Conservation (phyloP, 1,140 invertebrate species). For the Ladona fulva region DNA sequence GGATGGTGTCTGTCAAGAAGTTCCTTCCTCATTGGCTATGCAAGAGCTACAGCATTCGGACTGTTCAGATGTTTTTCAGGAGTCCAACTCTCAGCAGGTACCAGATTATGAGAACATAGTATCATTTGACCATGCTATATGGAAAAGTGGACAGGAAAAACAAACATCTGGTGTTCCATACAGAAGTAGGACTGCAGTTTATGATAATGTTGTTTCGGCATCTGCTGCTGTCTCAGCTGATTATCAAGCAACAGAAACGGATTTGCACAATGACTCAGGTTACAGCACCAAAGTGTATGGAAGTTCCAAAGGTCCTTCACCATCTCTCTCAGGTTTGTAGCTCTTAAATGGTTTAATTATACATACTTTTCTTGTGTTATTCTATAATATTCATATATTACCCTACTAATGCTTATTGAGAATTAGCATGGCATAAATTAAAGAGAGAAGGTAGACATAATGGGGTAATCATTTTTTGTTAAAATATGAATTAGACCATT, state of each 20-base stretch:
- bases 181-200: slow-evolving; percentile 36
- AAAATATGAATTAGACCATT: too few relatives aligned
- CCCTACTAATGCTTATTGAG: too few relatives aligned
- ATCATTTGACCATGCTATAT: slow-evolving; percentile 23
- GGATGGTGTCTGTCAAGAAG: slow-evolving; percentile 27
- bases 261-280: slow-evolving; percentile 66
- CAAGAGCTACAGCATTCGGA: not conserved
- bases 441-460: too few relatives aligned
- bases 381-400: too few relatives aligned
- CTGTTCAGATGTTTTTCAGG: not conserved
- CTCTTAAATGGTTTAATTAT: too few relatives aligned
- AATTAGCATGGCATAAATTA: too few relatives aligned
- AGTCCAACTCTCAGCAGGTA: not conserved
- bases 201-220: slow-evolving; percentile 17
- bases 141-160: slow-evolving; percentile 26
- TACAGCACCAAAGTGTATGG: slow-evolving; percentile 69
- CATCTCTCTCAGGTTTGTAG: slow-evolving; percentile 54
- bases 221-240: not conserved
- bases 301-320: slow-evolving; percentile 65
- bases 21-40: not conserved
- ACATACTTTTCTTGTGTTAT: too few relatives aligned
- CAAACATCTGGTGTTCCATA: slow-evolving; percentile 35
- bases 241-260: slow-evolving; percentile 25
- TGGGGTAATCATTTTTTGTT: too few relatives aligned
- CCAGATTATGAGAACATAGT: slow-evolving; percentile 27